Evolutionary conservation across 1,140 invertebrate species (phyloP).

Genomic region (Araneus ventricosus): DNA sequence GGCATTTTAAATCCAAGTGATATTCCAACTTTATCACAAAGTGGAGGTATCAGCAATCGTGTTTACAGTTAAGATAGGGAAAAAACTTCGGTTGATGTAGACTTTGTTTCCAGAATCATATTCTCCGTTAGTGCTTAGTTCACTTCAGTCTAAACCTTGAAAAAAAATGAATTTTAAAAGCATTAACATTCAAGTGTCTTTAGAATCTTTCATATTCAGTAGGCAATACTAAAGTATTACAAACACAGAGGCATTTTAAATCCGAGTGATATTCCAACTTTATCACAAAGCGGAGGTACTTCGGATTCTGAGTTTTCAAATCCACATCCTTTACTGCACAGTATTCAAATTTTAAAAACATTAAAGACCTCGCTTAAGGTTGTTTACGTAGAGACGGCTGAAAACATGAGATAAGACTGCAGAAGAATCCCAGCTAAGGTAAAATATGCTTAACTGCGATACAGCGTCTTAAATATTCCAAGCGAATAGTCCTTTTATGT

Average conservation of each 20-base stretch:
- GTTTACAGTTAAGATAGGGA: too few relatives aligned
- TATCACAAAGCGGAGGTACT: background rate
- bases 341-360: slow-evolving; percentile 8
- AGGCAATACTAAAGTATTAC: too few relatives aligned
- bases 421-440: background rate
- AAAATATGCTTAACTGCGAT: slow-evolving; percentile 6
- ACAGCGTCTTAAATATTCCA: background rate
- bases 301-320: background rate
- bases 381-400: background rate
- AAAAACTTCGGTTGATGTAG: too few relatives aligned
- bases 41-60: too few relatives aligned
- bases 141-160: background rate
- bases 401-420: slow-evolving; percentile 15
- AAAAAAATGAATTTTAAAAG: background rate
- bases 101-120: too few relatives aligned
- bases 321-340: background rate
- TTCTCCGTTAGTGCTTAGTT: too few relatives aligned
- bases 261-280: background rate
- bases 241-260: background rate
- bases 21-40: background rate
- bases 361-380: background rate
- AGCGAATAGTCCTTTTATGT: background rate
- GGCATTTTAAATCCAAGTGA: background rate
- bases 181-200: background rate
- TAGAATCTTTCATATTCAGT: background rate